Percentiles rank a stretch among this genome's conserved stretches.
phyloP scores from a whole-genome alignment of 2,113 vertebrate species.

The Mirza zaza region DNA sequence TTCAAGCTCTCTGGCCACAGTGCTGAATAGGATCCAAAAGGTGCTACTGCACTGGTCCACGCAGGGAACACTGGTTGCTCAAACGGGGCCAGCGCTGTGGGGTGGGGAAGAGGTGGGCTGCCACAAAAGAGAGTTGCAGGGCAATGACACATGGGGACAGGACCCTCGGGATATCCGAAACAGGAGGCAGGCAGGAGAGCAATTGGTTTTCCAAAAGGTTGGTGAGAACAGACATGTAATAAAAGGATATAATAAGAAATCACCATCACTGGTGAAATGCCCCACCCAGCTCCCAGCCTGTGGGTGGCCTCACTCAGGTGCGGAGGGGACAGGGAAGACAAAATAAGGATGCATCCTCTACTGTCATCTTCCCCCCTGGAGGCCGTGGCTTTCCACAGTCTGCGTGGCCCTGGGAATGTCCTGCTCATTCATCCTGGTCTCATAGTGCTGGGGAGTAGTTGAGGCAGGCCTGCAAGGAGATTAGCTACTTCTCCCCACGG shows the following conservation, averaged over 20 bases:
- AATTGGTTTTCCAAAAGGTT: not conserved
- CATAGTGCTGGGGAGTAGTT: no score
- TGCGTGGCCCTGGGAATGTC: not conserved
- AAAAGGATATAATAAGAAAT: not conserved
- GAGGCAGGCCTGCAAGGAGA: no score
- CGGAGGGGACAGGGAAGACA: not conserved
- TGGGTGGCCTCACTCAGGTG: not conserved
- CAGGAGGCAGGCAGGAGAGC: not conserved
- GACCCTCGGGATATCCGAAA: not conserved
- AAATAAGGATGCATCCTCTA: no score
- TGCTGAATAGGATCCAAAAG: not conserved
- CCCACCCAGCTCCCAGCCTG: not conserved
- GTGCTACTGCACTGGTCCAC: rapidly evolving
- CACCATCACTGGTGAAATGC: not conserved
- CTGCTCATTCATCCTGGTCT: not conserved
- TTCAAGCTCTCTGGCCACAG: rapidly evolving
- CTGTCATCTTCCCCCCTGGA: no score
- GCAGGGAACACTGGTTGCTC: not conserved
- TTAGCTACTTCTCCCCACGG: no score
- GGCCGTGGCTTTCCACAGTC: not conserved
- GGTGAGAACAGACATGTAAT: not conserved
- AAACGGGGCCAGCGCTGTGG: rapidly evolving
- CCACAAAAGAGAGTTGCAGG: not conserved
- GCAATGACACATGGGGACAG: not conserved
- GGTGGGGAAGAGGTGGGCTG: not conserved